Evolutionary conservation across 2,797 vertebrate species (phyloP).

Genomic region (Mastacembelus armatus): DNA sequence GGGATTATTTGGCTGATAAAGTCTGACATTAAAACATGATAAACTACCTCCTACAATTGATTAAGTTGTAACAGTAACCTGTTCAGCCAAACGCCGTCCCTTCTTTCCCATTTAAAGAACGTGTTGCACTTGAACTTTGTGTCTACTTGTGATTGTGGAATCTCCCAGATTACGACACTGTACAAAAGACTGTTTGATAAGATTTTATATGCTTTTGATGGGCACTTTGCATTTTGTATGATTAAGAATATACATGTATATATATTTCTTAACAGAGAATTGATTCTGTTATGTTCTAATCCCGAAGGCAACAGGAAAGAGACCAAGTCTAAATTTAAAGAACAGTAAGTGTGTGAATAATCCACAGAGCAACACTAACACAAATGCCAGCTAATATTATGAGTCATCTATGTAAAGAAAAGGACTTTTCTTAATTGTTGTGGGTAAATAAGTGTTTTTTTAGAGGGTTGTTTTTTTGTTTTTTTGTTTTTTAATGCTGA

Average conservation of each 20-base stretch:
- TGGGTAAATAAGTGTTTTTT: no score
- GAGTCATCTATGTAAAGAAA: no score
- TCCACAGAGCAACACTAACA: no score
- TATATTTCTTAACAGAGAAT: no score
- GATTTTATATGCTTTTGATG: neutral
- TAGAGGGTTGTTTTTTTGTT: no score
- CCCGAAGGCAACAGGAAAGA: no score
- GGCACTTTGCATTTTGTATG: neutral
- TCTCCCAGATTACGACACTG: constrained; percentile 13
- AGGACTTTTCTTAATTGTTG: no score
- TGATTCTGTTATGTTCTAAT: no score
- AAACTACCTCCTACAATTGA: constrained; percentile 20
- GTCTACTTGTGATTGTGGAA: neutral
- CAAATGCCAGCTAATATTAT: no score
- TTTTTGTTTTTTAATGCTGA: no score
- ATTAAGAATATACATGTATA: neutral
- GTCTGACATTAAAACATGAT: neutral
- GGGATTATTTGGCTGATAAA: neutral
- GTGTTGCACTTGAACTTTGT: neutral
- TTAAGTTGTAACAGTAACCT: neutral
- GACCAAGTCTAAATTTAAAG: no score
- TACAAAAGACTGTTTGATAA: neutral
- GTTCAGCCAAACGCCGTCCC: neutral
- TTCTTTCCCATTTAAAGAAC: neutral
- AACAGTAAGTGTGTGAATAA: no score